Percentiles rank a stretch among this genome's conserved stretches.
Evolutionary conservation across 2,797 vertebrate genomes (phyloP).

Genomic region (Delichon dasypus): DNA sequence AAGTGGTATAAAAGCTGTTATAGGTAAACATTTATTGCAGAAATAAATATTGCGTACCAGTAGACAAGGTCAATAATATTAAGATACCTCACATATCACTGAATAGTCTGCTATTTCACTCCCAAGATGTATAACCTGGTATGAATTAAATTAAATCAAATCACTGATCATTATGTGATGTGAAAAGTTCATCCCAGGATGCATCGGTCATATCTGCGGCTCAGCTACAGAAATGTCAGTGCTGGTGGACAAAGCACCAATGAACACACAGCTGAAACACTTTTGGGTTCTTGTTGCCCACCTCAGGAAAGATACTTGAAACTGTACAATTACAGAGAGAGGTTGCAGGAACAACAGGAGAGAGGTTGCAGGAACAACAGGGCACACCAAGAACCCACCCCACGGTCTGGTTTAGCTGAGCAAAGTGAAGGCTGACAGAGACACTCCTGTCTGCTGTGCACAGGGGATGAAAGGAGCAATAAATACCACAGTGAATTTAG

Average conservation of each 20-base stretch:
- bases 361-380: not conserved
- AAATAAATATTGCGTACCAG: not conserved
- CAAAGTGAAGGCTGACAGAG: not conserved
- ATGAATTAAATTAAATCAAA: not conserved
- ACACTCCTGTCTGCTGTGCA: not conserved
- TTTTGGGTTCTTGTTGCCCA: not conserved
- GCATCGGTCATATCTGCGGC: fast-evolving
- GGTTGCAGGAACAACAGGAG: too few species aligned
- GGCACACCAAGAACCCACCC: not conserved
- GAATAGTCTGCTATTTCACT: not conserved
- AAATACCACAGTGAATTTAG: not conserved
- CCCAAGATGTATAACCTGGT: not conserved
- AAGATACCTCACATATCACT: not conserved
- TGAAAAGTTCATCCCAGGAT: not conserved
- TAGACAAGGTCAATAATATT: not conserved
- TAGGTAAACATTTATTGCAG: not conserved
- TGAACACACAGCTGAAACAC: not conserved
- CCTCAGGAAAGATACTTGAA: not conserved
- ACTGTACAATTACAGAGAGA: not conserved
- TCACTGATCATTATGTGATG: not conserved
- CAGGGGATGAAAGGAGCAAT: not conserved
- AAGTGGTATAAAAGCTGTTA: not conserved
- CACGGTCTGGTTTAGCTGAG: not conserved
- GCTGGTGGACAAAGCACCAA: not conserved
- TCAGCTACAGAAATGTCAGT: not conserved